Base-by-base conservation (phyloP, 1,140 invertebrate genomes). In the Heliconius hewitsoni region DNA sequence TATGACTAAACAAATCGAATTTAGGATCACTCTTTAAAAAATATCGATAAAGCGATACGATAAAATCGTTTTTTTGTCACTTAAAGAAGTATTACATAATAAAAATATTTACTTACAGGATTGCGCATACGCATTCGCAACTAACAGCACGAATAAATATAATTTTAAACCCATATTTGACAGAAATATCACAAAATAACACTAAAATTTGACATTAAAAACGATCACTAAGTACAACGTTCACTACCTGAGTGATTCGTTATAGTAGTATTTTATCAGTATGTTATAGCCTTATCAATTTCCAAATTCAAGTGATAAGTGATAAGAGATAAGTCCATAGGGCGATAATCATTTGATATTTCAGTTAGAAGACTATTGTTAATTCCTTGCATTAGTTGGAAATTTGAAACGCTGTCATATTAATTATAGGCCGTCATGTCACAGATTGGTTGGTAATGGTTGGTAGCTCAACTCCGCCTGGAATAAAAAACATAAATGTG, bases 221-320 rank as follows among this genome's bases (percentile, higher is more conserved):
- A 30, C 60, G 27, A 66, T 66, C 60, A 66, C 60, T 66, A 16
- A 13, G 23, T 30, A 23, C 60, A 66, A 66, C 60, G 60, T 66
- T 66, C 60, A 66, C 60, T 66, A 66, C 60, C 60, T 66, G 60
- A 66, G 60, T 66, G 60, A 66, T n/a, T 30, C 60, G 60, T 13
- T 66, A 66, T n/a, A 66, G 60, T 66, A 1, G 23, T 66, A 13
- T 66, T n/a, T 66, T 66, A 66, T 66, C 60, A 30, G 60, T 66
- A 66, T 30, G 60, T 66, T 30, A 66, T 66, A 66, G 23, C 23
- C 23, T 66, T 66, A 66, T 66, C 60, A 30, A 66, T 30, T n/a
- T 66, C 60, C 23, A 66, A 66, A 66, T 66, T 66, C 23, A 30
- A 66, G 57, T 66, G 23, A 27, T 66, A 66, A 66, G 19, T 66